phyloP scores from a whole-genome alignment of 2,113 vertebrate genomes.

The Tylochromis polylepis region DNA sequence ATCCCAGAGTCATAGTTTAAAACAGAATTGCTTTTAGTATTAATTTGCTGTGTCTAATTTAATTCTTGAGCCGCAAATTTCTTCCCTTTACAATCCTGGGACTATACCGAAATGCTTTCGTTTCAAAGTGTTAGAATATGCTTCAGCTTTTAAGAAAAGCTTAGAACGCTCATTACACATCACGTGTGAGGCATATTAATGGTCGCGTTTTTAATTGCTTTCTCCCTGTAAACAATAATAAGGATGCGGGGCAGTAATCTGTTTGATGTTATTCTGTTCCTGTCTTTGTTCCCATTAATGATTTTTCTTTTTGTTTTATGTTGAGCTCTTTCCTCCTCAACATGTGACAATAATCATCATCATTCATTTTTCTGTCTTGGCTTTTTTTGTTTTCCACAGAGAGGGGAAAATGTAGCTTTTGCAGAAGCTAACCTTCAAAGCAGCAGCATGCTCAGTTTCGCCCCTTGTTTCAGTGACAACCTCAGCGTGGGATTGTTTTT shows the following conservation, averaged over 20 bases:
- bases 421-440: constrained; percentile 31
- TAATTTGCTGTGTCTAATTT: constrained; percentile 67
- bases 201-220: constrained; percentile 28
- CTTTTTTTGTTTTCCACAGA: background rate
- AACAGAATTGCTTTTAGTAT: constrained; percentile 62
- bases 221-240: constrained; percentile 26
- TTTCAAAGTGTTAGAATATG: constrained; percentile 15
- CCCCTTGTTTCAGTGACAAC: constrained; percentile 32
- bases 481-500: constrained; percentile 41
- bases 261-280: constrained; percentile 23
- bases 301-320: background rate
- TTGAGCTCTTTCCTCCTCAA: background rate
- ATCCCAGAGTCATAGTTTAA: constrained; percentile 62
- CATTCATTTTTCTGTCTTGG: background rate
- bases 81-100: constrained; percentile 13
- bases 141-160: constrained; percentile 31
- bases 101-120: constrained; percentile 19
- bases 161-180: constrained; percentile 40
- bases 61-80: constrained; percentile 49
- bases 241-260: constrained; percentile 15
- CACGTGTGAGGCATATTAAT: constrained; percentile 25
- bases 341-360: background rate
- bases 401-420: background rate
- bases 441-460: constrained; percentile 24
- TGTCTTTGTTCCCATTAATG: background rate